Percentiles rank a stretch among this genome's conserved stretches.
Evolutionary conservation across 2,113 vertebrate species (phyloP).

Genomic region (Neolamprologus brichardi): DNA sequence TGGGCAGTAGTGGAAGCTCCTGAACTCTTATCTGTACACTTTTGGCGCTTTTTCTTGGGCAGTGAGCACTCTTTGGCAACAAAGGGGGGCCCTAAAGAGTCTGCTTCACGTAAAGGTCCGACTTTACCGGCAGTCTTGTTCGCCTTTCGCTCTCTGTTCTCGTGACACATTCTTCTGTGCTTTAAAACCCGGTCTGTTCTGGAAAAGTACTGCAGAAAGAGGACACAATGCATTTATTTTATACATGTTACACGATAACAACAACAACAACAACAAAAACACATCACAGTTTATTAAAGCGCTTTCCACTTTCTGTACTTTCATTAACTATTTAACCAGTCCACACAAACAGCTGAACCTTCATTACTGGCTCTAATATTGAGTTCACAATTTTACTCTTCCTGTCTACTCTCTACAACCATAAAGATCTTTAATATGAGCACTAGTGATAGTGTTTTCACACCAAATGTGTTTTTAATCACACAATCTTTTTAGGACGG

Average conservation of each 20-base stretch:
- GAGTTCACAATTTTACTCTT: background rate
- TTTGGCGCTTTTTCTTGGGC: slow-evolving; percentile 94
- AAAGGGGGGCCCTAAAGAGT: slow-evolving; percentile 75
- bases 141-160: slow-evolving; percentile 89
- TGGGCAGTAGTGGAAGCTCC: slow-evolving; percentile 4
- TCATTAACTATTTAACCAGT: background rate
- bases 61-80: slow-evolving; percentile 85
- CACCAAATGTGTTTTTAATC: background rate
- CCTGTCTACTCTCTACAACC: background rate
- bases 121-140: slow-evolving; percentile 85
- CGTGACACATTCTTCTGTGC: slow-evolving; percentile 99
- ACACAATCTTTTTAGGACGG: background rate
- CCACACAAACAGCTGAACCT: background rate
- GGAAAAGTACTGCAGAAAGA: slow-evolving; percentile 86
- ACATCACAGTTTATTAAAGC: background rate
- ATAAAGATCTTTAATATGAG: background rate
- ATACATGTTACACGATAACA: background rate
- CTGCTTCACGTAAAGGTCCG: slow-evolving; percentile 76
- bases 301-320: background rate
- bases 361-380: background rate
- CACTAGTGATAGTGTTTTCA: background rate
- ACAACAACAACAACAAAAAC: rapidly evolving
- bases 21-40: slow-evolving; percentile 79
- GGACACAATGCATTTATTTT: background rate
- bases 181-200: slow-evolving; percentile 97